phyloP scores from a whole-genome alignment of 2,888 invertebrate species.

The Caenorhabditis wallacei region DNA sequence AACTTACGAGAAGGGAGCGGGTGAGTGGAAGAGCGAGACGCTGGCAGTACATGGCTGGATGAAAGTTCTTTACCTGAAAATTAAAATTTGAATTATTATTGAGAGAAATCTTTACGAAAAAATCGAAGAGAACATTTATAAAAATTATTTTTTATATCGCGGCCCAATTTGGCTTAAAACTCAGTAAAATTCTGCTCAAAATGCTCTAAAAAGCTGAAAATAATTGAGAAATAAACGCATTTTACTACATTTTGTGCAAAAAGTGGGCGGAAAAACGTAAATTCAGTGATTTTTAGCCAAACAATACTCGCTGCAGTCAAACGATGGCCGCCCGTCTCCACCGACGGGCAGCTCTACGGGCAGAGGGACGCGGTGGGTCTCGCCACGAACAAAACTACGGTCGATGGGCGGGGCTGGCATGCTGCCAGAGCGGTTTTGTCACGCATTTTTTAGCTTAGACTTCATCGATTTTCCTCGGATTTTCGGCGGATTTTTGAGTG shows the following conservation, averaged over 20 bases:
- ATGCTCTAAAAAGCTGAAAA: slow-evolving; percentile 9
- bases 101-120: slow-evolving; percentile 6
- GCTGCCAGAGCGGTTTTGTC: slow-evolving; percentile 32
- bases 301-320: slow-evolving; percentile 9
- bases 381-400: slow-evolving; percentile 58
- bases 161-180: slow-evolving; percentile 9
- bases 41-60: slow-evolving; percentile 80
- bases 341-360: slow-evolving; percentile 57
- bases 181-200: not conserved
- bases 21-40: slow-evolving; percentile 81
- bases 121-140: not conserved
- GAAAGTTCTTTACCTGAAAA: slow-evolving; percentile 70
- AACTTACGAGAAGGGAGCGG: slow-evolving; percentile 78
- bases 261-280: slow-evolving; percentile 12
- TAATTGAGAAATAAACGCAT: not conserved
- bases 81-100: slow-evolving; percentile 13
- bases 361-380: slow-evolving; percentile 51
- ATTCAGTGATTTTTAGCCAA: slow-evolving; percentile 27
- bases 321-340: slow-evolving; percentile 56
- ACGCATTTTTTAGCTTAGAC: not conserved
- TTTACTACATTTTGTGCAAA: not conserved
- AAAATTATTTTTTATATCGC: not conserved
- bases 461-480: slow-evolving; percentile 35
- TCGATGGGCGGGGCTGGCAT: slow-evolving; percentile 42
- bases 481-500: slow-evolving; percentile 5